A percentile compares a stretch with the other conserved stretches of the same genome.
phyloP scores from a whole-genome alignment of 1,140 invertebrate genomes.

The Heliconius himera region DNA sequence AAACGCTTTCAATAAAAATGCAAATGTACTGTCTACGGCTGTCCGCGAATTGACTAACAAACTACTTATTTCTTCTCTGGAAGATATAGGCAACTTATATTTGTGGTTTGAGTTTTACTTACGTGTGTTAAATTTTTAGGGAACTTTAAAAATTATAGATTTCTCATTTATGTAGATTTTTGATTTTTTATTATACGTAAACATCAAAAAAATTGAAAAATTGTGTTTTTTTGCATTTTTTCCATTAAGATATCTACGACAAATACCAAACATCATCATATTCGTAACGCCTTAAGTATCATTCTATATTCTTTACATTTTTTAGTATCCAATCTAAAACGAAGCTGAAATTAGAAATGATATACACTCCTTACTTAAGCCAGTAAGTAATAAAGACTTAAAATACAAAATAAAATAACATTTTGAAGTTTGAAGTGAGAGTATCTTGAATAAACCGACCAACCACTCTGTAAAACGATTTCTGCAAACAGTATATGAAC shows the following conservation, averaged over 20 bases:
- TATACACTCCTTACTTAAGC: too few species aligned
- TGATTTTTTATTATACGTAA: too few species aligned
- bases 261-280: too few species aligned
- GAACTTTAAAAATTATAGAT: too few species aligned
- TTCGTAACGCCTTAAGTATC: too few species aligned
- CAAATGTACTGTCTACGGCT: constrained; percentile 64
- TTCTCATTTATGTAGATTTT: too few species aligned
- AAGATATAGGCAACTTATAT: constrained; percentile 27
- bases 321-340: too few species aligned
- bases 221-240: background rate
- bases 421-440: background rate
- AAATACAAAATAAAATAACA: background rate
- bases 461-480: constrained; percentile 21
- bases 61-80: constrained; percentile 57
- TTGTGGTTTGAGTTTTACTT: background rate
- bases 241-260: too few species aligned
- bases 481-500: constrained; percentile 23
- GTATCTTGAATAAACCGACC: constrained; percentile 14
- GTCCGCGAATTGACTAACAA: constrained; percentile 59
- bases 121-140: too few species aligned
- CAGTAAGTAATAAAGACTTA: background rate
- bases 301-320: too few species aligned
- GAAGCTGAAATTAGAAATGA: too few species aligned
- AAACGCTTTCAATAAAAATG: constrained; percentile 73
- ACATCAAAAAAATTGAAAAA: too few species aligned